Conservation (phyloP, 2,888 invertebrate genomes). For the Phlogophora meticulosa region DNA sequence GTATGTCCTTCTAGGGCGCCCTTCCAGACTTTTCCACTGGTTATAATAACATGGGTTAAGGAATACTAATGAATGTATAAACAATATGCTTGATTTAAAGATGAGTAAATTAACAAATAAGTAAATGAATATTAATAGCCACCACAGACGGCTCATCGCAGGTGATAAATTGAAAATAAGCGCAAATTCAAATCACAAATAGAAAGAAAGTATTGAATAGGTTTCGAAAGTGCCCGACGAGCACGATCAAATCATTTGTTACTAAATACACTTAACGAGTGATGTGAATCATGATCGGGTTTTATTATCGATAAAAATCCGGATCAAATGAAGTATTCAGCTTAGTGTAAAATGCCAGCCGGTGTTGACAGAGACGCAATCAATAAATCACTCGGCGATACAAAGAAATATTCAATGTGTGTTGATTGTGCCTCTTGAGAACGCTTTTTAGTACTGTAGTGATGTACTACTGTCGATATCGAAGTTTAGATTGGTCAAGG, state of each 20-base stretch:
- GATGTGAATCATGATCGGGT: conserved; percentile 86
- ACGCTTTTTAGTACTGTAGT: conserved; percentile 85
- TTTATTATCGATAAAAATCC: conserved; percentile 90
- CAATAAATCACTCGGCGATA: conserved; percentile 90
- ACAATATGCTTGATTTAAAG: background rate
- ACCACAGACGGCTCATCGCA: conserved; percentile 39
- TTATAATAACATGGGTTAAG: background rate
- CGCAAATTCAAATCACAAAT: conserved; percentile 62
- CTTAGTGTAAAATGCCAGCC: conserved; percentile 83
- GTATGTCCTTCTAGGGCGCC: too few species aligned
- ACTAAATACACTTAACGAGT: conserved; percentile 89
- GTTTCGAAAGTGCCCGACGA: conserved; percentile 69
- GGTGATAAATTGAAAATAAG: conserved; percentile 53
- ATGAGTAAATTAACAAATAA: background rate
- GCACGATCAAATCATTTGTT: conserved; percentile 84
- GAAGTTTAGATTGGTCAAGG: conserved; percentile 49
- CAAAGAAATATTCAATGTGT: conserved; percentile 90
- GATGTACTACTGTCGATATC: conserved; percentile 72
- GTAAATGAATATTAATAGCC: conserved; percentile 55
- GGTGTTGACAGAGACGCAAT: conserved; percentile 91
- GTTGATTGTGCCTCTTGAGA: conserved; percentile 90
- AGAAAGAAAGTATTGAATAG: conserved; percentile 68
- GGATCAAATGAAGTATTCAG: conserved; percentile 91
- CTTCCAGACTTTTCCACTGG: too few species aligned
- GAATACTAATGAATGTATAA: background rate